Evolutionary conservation across 2,797 vertebrate genomes (phyloP).

Genomic region (Acomys russatus): DNA sequence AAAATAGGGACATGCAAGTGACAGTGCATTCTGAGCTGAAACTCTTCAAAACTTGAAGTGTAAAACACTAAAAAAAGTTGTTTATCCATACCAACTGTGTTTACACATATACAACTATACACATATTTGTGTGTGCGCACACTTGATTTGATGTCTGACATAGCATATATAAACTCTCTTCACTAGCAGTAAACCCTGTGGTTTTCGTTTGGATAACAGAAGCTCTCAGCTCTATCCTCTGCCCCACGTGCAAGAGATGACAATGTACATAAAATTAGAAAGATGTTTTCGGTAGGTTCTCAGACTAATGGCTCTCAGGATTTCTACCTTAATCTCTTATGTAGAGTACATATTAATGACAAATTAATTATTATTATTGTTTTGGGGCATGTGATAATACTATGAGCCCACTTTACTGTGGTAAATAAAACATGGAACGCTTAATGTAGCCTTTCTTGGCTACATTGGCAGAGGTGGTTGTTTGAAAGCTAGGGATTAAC

Average conservation of each 20-base stretch:
- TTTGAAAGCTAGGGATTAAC: conserved; percentile 26
- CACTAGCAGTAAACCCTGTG: background rate
- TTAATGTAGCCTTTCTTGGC: background rate
- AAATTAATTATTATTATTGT: background rate
- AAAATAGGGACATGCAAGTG: conserved; percentile 3
- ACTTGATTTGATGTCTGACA: conserved; percentile 7
- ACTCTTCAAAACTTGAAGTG: conserved; percentile 34
- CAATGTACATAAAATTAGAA: background rate
- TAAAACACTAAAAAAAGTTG: background rate
- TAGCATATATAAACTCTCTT: conserved; percentile 3
- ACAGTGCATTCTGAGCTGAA: background rate
- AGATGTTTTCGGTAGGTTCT: background rate
- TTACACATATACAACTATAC: background rate
- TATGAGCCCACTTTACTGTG: background rate
- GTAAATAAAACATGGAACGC: conserved; percentile 9
- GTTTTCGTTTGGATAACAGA: conserved; percentile 46
- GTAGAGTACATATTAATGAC: background rate
- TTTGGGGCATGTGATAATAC: background rate
- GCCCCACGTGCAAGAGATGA: background rate
- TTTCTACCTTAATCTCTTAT: conserved; percentile 44
- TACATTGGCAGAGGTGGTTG: background rate
- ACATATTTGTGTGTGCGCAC: background rate
- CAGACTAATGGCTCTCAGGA: background rate
- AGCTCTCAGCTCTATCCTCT: background rate
- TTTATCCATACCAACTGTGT: background rate